Percentiles rank a stretch among this genome's conserved stretches.
Conservation (phyloP, 2,888 invertebrate species). For the Pristionchus fissidentatus region DNA sequence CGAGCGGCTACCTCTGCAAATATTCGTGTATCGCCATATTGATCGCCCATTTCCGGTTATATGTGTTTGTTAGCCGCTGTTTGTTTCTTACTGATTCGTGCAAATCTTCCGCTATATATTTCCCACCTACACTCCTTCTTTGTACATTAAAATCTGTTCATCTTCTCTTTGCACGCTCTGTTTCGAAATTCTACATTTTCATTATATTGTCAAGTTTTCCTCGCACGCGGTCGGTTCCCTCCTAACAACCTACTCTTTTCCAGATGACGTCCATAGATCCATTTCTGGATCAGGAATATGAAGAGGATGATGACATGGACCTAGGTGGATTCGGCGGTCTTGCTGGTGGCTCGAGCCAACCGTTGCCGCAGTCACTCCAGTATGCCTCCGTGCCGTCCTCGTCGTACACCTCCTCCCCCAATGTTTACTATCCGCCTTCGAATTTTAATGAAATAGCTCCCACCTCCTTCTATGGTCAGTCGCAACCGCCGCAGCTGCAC, state of each 20-base stretch:
- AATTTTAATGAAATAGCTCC: background rate
- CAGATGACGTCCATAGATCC: background rate
- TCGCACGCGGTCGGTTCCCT: background rate
- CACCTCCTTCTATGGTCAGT: conserved; percentile 14
- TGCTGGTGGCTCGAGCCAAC: background rate
- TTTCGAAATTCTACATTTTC: background rate
- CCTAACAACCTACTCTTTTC: background rate
- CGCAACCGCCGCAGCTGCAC: background rate
- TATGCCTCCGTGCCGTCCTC: background rate
- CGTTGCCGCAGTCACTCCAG: background rate
- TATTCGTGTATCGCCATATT: background rate
- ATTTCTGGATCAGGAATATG: conserved; percentile 22
- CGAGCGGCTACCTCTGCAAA: background rate
- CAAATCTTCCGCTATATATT: too few relatives aligned
- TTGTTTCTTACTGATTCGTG: background rate
- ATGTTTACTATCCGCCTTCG: background rate
- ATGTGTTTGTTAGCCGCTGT: background rate
- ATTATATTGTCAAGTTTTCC: background rate
- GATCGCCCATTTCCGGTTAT: background rate
- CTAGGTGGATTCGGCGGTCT: background rate
- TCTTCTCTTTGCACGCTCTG: background rate
- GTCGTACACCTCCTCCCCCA: background rate
- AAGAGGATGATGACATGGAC: background rate
- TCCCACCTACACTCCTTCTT: too few relatives aligned
- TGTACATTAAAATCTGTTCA: too few relatives aligned